Evolutionary conservation across 1,140 invertebrate genomes (phyloP).

Genomic region (Achatina immaculata): DNA sequence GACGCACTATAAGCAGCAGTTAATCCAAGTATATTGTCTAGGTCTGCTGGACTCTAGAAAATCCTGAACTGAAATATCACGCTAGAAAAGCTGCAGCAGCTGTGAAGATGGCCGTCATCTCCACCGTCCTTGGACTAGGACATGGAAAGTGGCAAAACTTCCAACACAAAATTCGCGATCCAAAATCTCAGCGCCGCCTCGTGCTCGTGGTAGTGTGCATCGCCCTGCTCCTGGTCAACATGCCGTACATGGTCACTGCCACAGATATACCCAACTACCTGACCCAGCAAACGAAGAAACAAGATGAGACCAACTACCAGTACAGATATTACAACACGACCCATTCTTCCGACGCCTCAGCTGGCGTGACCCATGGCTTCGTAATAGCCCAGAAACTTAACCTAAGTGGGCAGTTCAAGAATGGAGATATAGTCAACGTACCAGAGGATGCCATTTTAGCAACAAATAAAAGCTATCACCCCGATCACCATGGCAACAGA

Average conservation of each 20-base stretch:
- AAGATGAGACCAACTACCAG: slow-evolving; percentile 37
- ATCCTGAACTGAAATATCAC: no score
- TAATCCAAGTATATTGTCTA: no score
- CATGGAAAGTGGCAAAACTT: slow-evolving; percentile 69
- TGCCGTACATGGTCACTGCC: slow-evolving; percentile 99
- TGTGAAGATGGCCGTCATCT: slow-evolving; percentile 37
- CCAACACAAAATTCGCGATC: slow-evolving; percentile 91
- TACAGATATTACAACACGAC: slow-evolving; percentile 30
- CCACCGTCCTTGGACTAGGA: background rate
- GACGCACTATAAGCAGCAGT: no score
- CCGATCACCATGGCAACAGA: slow-evolving; percentile 28
- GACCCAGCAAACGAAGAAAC: slow-evolving; percentile 81
- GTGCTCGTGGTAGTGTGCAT: slow-evolving; percentile 97
- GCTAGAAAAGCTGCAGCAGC: no score
- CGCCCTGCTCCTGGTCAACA: slow-evolving; percentile 82
- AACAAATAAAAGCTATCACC: slow-evolving; percentile 19
- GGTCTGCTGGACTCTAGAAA: no score
- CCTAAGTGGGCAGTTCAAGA: background rate
- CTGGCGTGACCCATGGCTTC: slow-evolving; percentile 24
- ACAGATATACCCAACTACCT: slow-evolving; percentile 98
- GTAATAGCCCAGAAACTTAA: slow-evolving; percentile 30
- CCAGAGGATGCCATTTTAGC: slow-evolving; percentile 22
- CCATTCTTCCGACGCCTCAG: background rate
- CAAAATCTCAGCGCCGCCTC: slow-evolving; percentile 87
- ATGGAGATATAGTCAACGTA: slow-evolving; percentile 16